Evolutionary conservation across 2,888 invertebrate genomes (phyloP).

Genomic region (Calliopum simillimum): DNA sequence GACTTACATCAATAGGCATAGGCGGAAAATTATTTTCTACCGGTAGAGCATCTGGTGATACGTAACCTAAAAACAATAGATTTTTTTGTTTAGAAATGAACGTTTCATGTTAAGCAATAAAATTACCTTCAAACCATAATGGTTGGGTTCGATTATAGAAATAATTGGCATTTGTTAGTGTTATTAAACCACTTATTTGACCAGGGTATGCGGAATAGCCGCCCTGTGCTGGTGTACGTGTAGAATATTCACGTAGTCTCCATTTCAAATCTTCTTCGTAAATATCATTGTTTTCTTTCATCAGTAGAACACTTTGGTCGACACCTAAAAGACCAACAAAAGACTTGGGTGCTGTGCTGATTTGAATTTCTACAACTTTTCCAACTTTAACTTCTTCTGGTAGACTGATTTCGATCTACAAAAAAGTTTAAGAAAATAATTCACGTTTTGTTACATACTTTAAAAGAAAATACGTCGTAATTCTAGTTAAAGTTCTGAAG

Average conservation of each 20-base stretch:
- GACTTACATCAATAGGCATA: too few species aligned
- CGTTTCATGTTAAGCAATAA: too few species aligned
- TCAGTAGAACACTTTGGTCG: constrained; percentile 82
- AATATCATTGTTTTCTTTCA: constrained; percentile 74
- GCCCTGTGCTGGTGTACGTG: constrained; percentile 64
- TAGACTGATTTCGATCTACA: constrained; percentile 75
- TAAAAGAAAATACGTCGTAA: too few species aligned
- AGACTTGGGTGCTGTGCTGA: constrained; percentile 87
- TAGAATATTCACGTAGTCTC: constrained; percentile 74
- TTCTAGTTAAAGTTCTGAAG: too few species aligned
- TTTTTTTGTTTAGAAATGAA: too few species aligned
- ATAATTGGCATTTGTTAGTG: constrained; percentile 64
- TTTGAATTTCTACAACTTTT: constrained; percentile 79
- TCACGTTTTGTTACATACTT: too few species aligned
- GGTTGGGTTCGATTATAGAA: constrained; percentile 59
- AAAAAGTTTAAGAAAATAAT: too few species aligned
- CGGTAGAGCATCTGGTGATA: too few species aligned
- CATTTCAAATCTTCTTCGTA: constrained; percentile 71
- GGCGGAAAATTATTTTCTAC: too few species aligned
- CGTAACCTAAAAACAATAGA: too few species aligned
- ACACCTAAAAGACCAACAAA: constrained; percentile 88
- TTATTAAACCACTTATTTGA: constrained; percentile 58
- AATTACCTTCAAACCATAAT: constrained; percentile 28
- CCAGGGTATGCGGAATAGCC: constrained; percentile 63
- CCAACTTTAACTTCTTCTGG: constrained; percentile 80